Conservation (phyloP, 2,888 invertebrate genomes). For the Heteromyza rotundicornis region DNA sequence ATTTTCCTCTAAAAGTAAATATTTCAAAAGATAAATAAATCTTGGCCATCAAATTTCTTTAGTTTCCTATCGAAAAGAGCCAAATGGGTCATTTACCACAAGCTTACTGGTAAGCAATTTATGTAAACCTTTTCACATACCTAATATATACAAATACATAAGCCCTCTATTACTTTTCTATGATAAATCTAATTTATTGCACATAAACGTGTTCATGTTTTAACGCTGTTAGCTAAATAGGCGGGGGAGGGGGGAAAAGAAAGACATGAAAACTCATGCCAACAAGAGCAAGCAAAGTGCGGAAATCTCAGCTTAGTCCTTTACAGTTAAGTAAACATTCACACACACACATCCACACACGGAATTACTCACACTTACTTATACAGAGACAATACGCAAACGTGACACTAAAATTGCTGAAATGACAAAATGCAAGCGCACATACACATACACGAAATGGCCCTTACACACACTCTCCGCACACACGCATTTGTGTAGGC, state of each 20-base stretch:
- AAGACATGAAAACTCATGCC: not conserved
- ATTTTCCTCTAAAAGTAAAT: no score
- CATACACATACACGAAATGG: conserved; percentile 9
- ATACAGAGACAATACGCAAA: not conserved
- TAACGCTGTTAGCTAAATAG: conserved; percentile 1
- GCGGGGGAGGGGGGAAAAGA: not conserved
- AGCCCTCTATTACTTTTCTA: not conserved
- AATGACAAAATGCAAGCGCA: conserved; percentile 7
- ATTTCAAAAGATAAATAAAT: no score
- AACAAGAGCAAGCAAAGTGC: not conserved
- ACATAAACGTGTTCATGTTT: conserved; percentile 15
- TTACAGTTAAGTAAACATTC: conserved; percentile 4
- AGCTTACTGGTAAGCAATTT: no score
- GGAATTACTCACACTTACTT: not conserved
- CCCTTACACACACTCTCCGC: not conserved
- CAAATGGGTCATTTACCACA: no score
- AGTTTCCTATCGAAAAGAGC: no score
- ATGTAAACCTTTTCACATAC: no score
- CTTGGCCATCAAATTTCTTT: no score
- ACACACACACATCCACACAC: not conserved
- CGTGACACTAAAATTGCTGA: not conserved
- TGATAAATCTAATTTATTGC: conserved; percentile 24
- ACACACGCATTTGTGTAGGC: conserved; percentile 12
- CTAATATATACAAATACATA: not conserved
- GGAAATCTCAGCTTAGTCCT: conserved; percentile 1